Evolutionary conservation across 2,797 vertebrate genomes (phyloP), one percentile per base, ranked within the genome.

Genomic region (Enteromius treurensis): DNA sequence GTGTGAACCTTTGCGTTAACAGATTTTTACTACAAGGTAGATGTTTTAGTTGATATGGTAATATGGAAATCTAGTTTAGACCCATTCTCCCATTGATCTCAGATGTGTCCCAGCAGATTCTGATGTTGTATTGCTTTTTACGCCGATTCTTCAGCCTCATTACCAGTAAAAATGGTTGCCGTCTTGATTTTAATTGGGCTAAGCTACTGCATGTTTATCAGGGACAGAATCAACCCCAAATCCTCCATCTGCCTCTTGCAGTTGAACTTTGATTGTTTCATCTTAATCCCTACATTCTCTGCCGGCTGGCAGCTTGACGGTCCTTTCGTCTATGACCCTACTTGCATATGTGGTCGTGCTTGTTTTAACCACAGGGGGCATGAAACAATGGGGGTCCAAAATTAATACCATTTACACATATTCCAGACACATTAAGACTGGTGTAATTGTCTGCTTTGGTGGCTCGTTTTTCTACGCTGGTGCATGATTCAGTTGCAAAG

Each of bases 181-280:
- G 62, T 74, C 53, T 69, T 81, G 21, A 79, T 81, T 70, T 82
- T 62, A 85, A 81, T 82, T 78, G 80, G 70, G 68, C 76, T 79
- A 82, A 65, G 78, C 83, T 82, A 6, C 15, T 51, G 77, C 42
- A 10, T 75, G 74, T 76, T 84, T 76, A 80, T 84, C 73, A 73
- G 75, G 80, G 65, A 77, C 53, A 76, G 58, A 62, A 69, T 90
- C 81, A 85, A 85, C 81, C 81, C 83, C 78, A 71, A 87, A 88
- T 88, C 82, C 84, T 74, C 87, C 86, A 88, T 89, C 88, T 89
- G 89, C 81, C 79, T 84, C 65, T 69, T 81, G 81, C 80, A 77
- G 88, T 87, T 88, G 82, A 76, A 87, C 89, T 92, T 90, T 87
- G 85, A 92, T 92, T 91, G 89, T 92, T 92, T 91, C 88, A 89